Evolutionary conservation across 2,888 invertebrate genomes (phyloP), one percentile per base, ranked within the genome.

Genomic region (Galerucella nymphaeae): DNA sequence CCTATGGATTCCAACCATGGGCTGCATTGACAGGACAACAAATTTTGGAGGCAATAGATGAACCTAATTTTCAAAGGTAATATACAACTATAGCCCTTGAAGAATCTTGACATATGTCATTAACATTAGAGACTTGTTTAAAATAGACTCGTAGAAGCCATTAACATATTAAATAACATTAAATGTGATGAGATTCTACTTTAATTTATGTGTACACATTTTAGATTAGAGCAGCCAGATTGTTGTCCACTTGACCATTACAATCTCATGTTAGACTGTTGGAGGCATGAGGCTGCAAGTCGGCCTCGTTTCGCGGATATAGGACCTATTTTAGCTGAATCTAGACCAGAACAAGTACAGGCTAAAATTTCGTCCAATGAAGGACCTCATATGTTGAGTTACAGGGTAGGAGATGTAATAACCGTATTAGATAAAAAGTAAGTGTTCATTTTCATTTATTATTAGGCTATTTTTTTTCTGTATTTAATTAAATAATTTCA

Each of bases 1-100:
- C 97, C 0, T 99, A 98, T 84, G 99, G 99, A 1, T 96, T 97
- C 85, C 98, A 98, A 86, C 99, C 99, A 0, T 99, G 99, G 99
- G 95, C 96, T 0, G 97, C 96, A 0, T 89, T 96, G 66, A 97
- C 96, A 0, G 87, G 87, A 0, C 94, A 96, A 78, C 96, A 98
- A 87, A 99, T 99, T 78, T 87, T 99, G 6, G 97, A 97, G 86
- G 95, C 97, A 6, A 97, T 99, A 72, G 98, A 99, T 86, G 93
- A 94, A 74, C 98, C 97, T 41, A 93, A 96, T 85, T 95, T 91
- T 84, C 94, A 95, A 90, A 90, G 98, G 76, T 76, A 62, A n/a
- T 38, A 38, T 38, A 38, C 30, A 38, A 8, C 30, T 38, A 38
- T 38, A 38, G 30, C 30, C 8, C 0, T 9, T 38, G 30, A 9